Conservation (phyloP, 2,113 vertebrate species). For the Hyperoodon ampullatus region DNA sequence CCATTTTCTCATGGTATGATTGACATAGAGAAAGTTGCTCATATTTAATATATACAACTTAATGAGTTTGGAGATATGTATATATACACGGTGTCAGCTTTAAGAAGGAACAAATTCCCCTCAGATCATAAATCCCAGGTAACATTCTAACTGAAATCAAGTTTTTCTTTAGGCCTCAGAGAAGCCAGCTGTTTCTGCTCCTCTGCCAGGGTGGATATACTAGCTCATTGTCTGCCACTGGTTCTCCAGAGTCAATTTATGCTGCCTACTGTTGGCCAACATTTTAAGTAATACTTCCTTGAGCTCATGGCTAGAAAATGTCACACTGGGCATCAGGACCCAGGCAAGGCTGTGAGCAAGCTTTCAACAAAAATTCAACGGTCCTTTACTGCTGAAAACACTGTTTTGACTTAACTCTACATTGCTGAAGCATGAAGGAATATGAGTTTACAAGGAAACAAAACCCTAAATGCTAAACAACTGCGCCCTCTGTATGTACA, state of each 20-base stretch:
- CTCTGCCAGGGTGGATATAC: background rate
- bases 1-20: background rate
- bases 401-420: background rate
- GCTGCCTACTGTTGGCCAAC: slow-evolving; percentile 1
- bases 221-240: background rate
- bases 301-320: background rate
- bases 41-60: background rate
- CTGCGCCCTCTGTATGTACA: background rate
- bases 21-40: background rate
- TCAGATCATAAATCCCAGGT: background rate
- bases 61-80: background rate
- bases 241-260: background rate
- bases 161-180: slow-evolving; percentile 9
- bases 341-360: background rate
- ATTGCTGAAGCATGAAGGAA: background rate
- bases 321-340: background rate
- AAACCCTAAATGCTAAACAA: background rate
- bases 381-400: background rate
- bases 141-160: background rate
- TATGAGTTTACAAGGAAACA: background rate
- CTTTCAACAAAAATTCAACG: background rate
- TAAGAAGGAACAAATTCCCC: slow-evolving; percentile 3
- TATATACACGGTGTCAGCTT: slow-evolving; percentile 19
- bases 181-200: background rate
- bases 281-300: slow-evolving; percentile 48